Evolutionary conservation across 2,797 vertebrate genomes (phyloP), one percentile per base, ranked within the genome.

Genomic region (Hyperoplus lanceolatus): DNA sequence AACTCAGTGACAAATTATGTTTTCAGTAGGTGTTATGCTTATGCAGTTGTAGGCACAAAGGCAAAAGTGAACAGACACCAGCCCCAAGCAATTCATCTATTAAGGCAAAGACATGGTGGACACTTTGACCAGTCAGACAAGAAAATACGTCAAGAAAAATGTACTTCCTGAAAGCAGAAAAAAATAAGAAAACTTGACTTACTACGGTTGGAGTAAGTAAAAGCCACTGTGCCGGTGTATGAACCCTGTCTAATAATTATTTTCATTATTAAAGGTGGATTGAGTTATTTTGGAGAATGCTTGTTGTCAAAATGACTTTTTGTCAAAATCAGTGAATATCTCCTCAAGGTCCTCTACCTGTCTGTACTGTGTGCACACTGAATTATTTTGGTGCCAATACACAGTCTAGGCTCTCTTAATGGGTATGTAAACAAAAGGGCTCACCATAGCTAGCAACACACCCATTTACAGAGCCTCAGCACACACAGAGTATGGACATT

Each of bases 101-200:
- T 42, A 18, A 57, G 49, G 18, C 18, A 21, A 42, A 14, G 29
- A 77, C 41, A 68, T 1, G 48, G 39, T 21, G 4, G 55, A 63
- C 55, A 58, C 43, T 57, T 72, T 61, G 56, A 65, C 53, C 56
- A 48, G 55, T n/a, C 16, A 51, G 38, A 56, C 21, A 36, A 73
- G 36, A 68, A 68, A 46, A 65, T 4, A 41, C 56, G 55, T 56
- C 41, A 16, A 55, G 48, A 42, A 49, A 16, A 48, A 51, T 8
- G 4, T 38, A 56, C 46, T 53, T 56, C 36, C 12, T 57, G 39
- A 36, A 13, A 54, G 8, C 42, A 13, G 73, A 57, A 62, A 77
- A 69, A 50, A 5, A 75, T 4, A 66, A 54, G 53, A 55, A 74
- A 7, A 5, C 60, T 2, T 59, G 16, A 68, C 18, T 13, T 55